A percentile compares a stretch with the other conserved stretches of the same genome.
These are phyloP conservation scores for Melanotaenia parkinsoni DNA, from an alignment of 2,797 vertebrate genomes.

Conservation along the genomic window DNA sequence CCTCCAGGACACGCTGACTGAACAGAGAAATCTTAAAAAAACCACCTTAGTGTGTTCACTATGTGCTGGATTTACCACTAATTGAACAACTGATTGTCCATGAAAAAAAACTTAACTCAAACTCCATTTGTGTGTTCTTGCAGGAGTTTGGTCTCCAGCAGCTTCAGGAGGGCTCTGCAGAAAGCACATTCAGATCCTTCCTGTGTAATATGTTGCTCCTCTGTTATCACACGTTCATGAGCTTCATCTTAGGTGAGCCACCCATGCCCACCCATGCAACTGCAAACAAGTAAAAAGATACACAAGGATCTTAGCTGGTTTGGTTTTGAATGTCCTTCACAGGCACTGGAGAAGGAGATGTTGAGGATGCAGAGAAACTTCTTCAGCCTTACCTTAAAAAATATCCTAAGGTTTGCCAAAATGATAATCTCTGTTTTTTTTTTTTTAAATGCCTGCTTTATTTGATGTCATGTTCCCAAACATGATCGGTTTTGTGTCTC, in stretches of 20 bases:
- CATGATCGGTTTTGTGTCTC: conserved; percentile 22
- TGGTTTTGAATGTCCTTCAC: conserved; percentile 27
- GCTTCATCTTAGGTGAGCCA: conserved; percentile 93
- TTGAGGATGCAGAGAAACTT: conserved; percentile 92
- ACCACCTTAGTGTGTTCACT: neutral
- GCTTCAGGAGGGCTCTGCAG: conserved; percentile 91
- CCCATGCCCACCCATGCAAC: neutral
- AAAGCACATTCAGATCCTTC: conserved; percentile 92
- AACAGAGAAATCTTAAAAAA: neutral
- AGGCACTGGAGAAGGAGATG: conserved; percentile 97
- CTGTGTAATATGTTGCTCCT: conserved; percentile 97
- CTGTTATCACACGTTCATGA: conserved; percentile 99
- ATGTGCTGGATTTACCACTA: conserved; percentile 8
- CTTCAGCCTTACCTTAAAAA: conserved; percentile 92
- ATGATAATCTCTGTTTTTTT: neutral
- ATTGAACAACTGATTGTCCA: neutral
- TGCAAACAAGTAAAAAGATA: neutral
- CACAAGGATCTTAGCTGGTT: neutral
- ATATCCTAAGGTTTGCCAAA: conserved; percentile 89
- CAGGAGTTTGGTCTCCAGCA: conserved; percentile 95
- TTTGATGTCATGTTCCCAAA: neutral
- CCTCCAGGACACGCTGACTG: neutral
- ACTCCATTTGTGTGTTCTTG: conserved; percentile 11
- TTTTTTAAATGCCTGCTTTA: neutral
- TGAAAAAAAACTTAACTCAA: conserved; percentile 6